These are phyloP conservation scores for Leptodactylus fuscus DNA, from an alignment of 2,113 vertebrate genomes.

Conservation along the genomic window DNA sequence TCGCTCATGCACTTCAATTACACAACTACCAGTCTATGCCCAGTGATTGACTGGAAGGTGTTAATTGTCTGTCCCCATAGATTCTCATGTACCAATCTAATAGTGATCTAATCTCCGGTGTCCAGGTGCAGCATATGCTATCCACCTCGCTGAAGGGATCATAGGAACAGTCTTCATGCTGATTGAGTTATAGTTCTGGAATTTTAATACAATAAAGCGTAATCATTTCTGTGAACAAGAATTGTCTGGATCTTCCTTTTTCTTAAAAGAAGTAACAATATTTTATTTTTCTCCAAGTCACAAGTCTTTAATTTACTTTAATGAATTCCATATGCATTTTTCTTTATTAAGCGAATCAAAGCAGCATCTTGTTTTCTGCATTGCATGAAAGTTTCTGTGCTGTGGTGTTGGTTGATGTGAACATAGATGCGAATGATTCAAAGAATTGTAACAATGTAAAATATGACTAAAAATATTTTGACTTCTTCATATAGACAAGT, in stretches of 20 bases:
- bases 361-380: constrained; percentile 25
- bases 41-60: not conserved
- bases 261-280: not conserved
- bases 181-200: constrained; percentile 30
- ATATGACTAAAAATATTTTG: not conserved
- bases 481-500: not conserved
- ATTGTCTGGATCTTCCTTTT: constrained; percentile 4
- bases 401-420: not conserved
- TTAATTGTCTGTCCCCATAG: not conserved
- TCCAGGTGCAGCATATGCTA: constrained; percentile 22
- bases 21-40: not conserved
- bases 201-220: constrained; percentile 39
- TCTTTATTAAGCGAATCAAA: constrained; percentile 13
- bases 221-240: constrained; percentile 6
- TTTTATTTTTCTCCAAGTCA: constrained; percentile 27
- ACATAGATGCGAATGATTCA: not conserved
- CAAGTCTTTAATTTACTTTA: constrained; percentile 35
- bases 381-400: not conserved
- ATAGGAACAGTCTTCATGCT: constrained; percentile 13
- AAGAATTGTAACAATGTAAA: not conserved
- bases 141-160: not conserved
- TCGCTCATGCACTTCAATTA: not conserved
- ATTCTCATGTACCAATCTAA: not conserved
- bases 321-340: constrained; percentile 40
- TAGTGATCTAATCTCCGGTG: constrained; percentile 1